phyloP scores from a whole-genome alignment of 92 coral and sea anemone species.

The Siderastrea radians region DNA sequence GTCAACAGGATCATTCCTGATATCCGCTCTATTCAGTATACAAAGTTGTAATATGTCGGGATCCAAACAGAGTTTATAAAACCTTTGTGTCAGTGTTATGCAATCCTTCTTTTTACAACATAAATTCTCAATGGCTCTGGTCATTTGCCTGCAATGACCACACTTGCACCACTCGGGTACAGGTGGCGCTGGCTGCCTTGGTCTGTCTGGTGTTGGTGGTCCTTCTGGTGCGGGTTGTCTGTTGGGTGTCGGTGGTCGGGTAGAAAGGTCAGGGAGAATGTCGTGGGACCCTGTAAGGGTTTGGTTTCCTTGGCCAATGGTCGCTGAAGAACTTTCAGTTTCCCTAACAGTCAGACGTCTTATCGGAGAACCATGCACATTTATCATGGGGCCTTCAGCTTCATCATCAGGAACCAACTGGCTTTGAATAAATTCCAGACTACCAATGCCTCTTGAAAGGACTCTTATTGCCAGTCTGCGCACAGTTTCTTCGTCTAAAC shows the following conservation, averaged over 20 bases:
- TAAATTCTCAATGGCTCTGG: background rate
- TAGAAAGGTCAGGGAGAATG: background rate
- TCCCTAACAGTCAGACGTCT: background rate
- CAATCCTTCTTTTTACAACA: too few species aligned
- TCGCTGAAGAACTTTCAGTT: background rate
- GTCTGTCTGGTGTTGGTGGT: constrained; percentile 4
- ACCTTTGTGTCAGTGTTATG: too few species aligned
- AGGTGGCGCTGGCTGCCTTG: background rate
- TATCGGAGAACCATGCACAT: background rate
- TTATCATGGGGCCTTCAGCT: background rate
- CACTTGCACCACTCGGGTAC: constrained; percentile 29
- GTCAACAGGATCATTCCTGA: too few species aligned
- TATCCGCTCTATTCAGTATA: too few species aligned
- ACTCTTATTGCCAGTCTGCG: constrained; percentile 9
- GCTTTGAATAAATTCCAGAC: constrained; percentile 24
- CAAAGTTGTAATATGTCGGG: too few species aligned
- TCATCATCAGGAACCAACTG: constrained; percentile 3
- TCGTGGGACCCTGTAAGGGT: background rate
- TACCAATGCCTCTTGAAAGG: constrained; percentile 15
- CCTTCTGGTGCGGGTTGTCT: background rate
- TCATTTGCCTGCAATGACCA: constrained; percentile 21
- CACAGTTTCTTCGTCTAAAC: constrained; percentile 10
- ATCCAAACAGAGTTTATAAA: too few species aligned
- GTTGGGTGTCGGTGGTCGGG: background rate
- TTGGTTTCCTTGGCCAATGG: background rate